These are phyloP conservation scores for Diglossa cyanea DNA, from an alignment of 2,797 vertebrate genomes.

Conservation along the genomic window DNA sequence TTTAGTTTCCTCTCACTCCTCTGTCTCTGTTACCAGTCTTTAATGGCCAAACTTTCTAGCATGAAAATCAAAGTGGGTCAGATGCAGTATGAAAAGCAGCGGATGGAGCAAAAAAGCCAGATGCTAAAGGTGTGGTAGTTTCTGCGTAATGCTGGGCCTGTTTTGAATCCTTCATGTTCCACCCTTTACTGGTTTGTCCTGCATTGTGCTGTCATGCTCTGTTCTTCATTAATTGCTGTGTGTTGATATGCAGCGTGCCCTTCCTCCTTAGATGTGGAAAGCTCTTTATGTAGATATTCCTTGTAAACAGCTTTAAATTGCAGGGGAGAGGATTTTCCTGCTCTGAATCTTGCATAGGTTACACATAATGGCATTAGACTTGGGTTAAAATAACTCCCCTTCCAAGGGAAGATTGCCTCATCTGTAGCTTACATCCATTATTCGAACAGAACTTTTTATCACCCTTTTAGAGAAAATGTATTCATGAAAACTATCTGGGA, in stretches of 20 bases:
- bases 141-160: constrained; percentile 44
- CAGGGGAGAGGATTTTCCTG: background rate
- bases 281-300: background rate
- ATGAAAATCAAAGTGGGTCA: constrained; percentile 99
- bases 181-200: background rate
- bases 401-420: background rate
- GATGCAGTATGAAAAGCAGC: constrained; percentile 98
- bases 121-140: constrained; percentile 88
- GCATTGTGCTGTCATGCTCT: constrained; percentile 48
- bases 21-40: constrained; percentile 86
- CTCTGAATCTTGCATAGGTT: background rate
- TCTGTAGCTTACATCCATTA: background rate
- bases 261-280: background rate
- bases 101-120: constrained; percentile 92
- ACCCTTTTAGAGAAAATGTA: background rate
- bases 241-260: background rate
- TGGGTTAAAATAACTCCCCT: background rate
- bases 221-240: constrained; percentile 5
- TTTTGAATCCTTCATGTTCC: constrained; percentile 16
- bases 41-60: constrained; percentile 99
- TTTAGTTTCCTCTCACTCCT: constrained; percentile 75
- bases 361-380: background rate
- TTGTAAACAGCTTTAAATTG: background rate
- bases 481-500: background rate
- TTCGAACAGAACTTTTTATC: background rate